Base-by-base conservation (phyloP, 1,140 invertebrate genomes). In the Eumaeus atala region DNA sequence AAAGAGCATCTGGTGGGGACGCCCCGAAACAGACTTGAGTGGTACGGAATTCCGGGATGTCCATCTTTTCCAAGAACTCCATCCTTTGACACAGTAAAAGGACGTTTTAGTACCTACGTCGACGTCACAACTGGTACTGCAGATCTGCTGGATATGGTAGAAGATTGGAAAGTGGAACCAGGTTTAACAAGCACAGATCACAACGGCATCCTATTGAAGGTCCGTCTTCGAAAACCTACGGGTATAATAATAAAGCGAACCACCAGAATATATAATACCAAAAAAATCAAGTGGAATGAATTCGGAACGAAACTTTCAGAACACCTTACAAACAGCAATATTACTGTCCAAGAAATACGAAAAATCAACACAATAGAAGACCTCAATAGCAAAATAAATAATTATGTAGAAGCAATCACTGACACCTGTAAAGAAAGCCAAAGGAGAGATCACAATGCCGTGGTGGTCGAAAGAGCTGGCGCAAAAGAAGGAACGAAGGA, bases 1-100 rank as follows among this genome's bases (percentile, higher is more conserved):
- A 0, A 58, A 60, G 16, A 71, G 54, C 21, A 18, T 17, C 0
- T 64, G 63, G 69, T 71, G 65, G 63, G 69, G 61, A 0, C 61
- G 61, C 35, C 0, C 5, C 1, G 28, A n/a, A 7, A 33, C 4
- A 1, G 62, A 66, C 36, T 7, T 12, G 7, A 53, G 61, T 12
- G 64, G 64, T 1, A 33, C 56, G 9, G 44, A 14, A 8, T 1
- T 65, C n/a, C 10, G 9, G 0, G 51, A 21, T 5, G 9, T 40
- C 11, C 34, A 66, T 1, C 40, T 59, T 3, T 56, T 62, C 9
- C 6, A 54, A 37, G 61, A 36, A 6, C 21, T 63, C 3, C 42
- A 66, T 67, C 63, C 0, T 70, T 62, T 40, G 50, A 63, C 16
- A 60, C 59, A 0, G 16, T 59, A 9, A 59, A 62, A 21, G 62